A percentile compares a stretch with the other conserved stretches of the same genome.
Conservation (phyloP, 2,888 invertebrate genomes). For the Dicyrtoma fusca region DNA sequence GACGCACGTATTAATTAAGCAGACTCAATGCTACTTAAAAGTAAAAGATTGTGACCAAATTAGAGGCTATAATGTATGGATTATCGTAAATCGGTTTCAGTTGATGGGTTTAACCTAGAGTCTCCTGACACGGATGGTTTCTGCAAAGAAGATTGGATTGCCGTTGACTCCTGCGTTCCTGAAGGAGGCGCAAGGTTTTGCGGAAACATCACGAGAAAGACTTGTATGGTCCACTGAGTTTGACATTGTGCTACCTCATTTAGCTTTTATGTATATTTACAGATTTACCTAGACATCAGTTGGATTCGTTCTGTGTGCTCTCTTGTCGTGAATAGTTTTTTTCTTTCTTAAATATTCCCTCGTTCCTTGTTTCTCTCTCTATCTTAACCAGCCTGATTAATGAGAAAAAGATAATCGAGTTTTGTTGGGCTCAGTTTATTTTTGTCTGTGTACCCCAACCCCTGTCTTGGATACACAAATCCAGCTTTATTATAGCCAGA, state of each 20-base stretch:
- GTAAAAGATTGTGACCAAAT: too few relatives aligned
- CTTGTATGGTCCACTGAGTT: constrained; percentile 20
- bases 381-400: not conserved
- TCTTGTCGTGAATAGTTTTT: too few relatives aligned
- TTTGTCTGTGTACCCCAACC: too few relatives aligned
- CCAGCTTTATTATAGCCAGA: too few relatives aligned
- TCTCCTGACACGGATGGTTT: constrained; percentile 53
- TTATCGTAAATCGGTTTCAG: constrained; percentile 51
- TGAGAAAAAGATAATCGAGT: too few relatives aligned
- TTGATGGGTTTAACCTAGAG: constrained; percentile 56
- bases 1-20: too few relatives aligned
- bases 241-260: constrained; percentile 14
- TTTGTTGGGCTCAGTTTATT: too few relatives aligned
- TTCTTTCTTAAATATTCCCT: constrained; percentile 1
- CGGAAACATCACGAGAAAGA: constrained; percentile 54
- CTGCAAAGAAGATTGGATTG: constrained; percentile 58
- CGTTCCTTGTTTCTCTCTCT: not conserved
- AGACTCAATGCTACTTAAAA: too few relatives aligned
- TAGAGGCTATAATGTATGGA: too few relatives aligned
- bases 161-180: constrained; percentile 58
- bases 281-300: too few relatives aligned
- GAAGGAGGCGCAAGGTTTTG: constrained; percentile 58
- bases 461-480: too few relatives aligned
- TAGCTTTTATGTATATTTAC: not conserved
- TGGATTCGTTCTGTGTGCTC: not conserved